Evolutionary conservation across 2,113 vertebrate species (phyloP), one percentile per base, ranked within the genome.

Genomic region (Saguinus imperator): DNA sequence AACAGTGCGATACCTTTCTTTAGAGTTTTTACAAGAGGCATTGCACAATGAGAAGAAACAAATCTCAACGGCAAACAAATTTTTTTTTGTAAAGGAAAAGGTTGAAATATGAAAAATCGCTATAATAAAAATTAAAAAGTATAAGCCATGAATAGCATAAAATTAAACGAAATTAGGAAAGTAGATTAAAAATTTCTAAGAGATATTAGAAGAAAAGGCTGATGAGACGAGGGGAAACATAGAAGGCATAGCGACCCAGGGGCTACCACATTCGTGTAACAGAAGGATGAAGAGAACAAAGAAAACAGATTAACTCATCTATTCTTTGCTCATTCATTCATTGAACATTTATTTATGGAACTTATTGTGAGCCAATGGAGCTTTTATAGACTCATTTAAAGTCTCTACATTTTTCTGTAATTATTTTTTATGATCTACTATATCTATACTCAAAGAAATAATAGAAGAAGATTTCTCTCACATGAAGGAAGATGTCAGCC

Each of bases 381-480:
- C 43, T 84, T 75, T 64, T 80, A n/a, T 75, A 55, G 72, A 32
- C 20, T 85, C 52, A 73, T 21, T 75, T 85, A 50, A 85, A 73
- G 17, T 85, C 92, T 93, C 88, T 72, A 61, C 14, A 66, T 73
- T 91, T 94, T 73, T 50, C 45, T 86, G 55, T 81, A 81, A 32
- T 72, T 83, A 70, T 61, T 86, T 90, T 73, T 48, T 90, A 64
- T 87, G 80, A 70, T 68, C 27, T 93, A 37, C 66, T 92, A 37
- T 64, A 85, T 55, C 45, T 64, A 79, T 21, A 86, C 82, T 83
- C 48, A 87, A 91, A 83, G 4, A 92, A 92, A 23, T 45, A 45
- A 81, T 27, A 75, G 45, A 89, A 93, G 75, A 92, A 52, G 50
- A 82, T 45, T 72, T 87, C 52, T 91, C 83, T 91, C 61, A 84